phyloP scores from a whole-genome alignment of 2,888 invertebrate species.

The Camptogramma bilineatum region DNA sequence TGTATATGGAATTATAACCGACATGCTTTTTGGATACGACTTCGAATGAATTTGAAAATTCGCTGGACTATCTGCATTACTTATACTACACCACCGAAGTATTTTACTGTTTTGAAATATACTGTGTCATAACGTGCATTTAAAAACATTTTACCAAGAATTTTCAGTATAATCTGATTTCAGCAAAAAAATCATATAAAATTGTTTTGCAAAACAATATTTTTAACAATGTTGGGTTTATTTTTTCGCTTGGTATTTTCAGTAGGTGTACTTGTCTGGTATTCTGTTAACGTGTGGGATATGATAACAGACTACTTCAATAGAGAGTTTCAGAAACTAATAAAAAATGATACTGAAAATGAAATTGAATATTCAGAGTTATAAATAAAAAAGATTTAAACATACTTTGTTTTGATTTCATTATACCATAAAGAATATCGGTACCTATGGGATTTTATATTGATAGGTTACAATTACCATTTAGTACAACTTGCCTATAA shows the following conservation, averaged over 20 bases:
- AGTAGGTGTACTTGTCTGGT: constrained; percentile 89
- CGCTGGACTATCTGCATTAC: constrained; percentile 5
- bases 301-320: constrained; percentile 91
- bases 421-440: background rate
- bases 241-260: constrained; percentile 88
- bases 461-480: no score
- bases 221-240: constrained; percentile 85
- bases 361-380: constrained; percentile 31
- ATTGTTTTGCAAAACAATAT: background rate
- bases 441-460: no score
- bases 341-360: constrained; percentile 66
- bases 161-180: background rate
- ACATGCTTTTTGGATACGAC: constrained; percentile 77
- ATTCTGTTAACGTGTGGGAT: constrained; percentile 88
- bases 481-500: no score
- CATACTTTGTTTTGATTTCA: background rate
- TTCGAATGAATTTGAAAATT: constrained; percentile 39
- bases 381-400: background rate
- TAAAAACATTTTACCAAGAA: background rate
- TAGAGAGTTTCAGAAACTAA: constrained; percentile 87
- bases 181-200: background rate
- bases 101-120: background rate
- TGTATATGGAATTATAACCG: constrained; percentile 80
- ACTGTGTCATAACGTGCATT: background rate
- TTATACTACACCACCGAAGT: background rate